Conservation (phyloP, 2,888 invertebrate genomes). For the Orgyia antiqua region DNA sequence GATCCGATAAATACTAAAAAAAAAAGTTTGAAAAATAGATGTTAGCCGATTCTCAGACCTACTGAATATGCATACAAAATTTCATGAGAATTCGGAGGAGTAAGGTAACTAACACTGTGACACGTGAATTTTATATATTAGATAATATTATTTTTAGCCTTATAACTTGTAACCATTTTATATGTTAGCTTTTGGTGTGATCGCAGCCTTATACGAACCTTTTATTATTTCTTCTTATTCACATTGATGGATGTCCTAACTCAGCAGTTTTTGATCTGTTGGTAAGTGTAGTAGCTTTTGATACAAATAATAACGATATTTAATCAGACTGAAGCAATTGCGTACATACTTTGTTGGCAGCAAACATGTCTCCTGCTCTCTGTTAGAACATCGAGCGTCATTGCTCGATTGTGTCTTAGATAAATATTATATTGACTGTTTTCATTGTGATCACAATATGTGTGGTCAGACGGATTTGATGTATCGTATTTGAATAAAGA, state of each 20-base stretch:
- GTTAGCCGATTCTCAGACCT: too few relatives aligned
- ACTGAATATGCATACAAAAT: too few relatives aligned
- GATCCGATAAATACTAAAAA: too few relatives aligned
- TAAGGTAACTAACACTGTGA: too few relatives aligned
- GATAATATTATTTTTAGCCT: not conserved
- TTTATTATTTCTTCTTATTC: slow-evolving; percentile 47
- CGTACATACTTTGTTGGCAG: slow-evolving; percentile 22
- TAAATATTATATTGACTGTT: slow-evolving; percentile 16
- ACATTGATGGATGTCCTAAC: slow-evolving; percentile 68
- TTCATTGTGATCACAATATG: slow-evolving; percentile 12
- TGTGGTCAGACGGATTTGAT: slow-evolving; percentile 7
- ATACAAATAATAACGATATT: slow-evolving; percentile 41
- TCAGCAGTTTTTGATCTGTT: slow-evolving; percentile 68
- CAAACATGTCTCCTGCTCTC: slow-evolving; percentile 12
- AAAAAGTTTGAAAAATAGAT: too few relatives aligned
- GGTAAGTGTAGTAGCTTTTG: slow-evolving; percentile 58
- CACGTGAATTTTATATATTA: too few relatives aligned
- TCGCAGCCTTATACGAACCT: slow-evolving; percentile 22
- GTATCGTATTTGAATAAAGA: slow-evolving; percentile 1
- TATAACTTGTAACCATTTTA: not conserved
- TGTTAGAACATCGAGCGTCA: slow-evolving; percentile 7
- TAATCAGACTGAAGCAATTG: slow-evolving; percentile 33
- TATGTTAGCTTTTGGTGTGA: slow-evolving; percentile 25
- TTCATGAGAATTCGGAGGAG: too few relatives aligned
- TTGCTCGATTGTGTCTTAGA: slow-evolving; percentile 12